phyloP scores from a whole-genome alignment of 2,113 vertebrate genomes.

The Sula dactylatra region DNA sequence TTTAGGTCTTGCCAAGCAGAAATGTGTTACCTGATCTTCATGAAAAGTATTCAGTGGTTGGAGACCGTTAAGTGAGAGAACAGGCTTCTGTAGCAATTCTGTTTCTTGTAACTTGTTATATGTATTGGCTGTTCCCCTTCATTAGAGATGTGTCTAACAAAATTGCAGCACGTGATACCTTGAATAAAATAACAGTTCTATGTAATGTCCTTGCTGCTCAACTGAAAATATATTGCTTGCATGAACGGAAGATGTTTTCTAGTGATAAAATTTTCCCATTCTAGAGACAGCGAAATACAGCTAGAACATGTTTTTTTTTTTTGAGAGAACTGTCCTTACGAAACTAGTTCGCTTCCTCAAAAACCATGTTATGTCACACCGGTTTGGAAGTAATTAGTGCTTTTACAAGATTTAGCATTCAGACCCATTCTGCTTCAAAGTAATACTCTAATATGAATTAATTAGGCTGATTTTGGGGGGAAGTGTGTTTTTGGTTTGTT shows the following conservation, averaged over 20 bases:
- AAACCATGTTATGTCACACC: neutral
- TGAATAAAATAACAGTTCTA: neutral
- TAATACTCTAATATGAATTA: neutral
- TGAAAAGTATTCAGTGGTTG: neutral
- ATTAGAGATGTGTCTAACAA: neutral
- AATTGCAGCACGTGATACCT: neutral
- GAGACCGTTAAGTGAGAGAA: neutral
- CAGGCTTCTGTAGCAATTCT: neutral
- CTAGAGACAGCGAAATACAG: neutral
- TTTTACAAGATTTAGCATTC: neutral
- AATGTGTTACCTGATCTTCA: neutral
- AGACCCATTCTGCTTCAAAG: neutral
- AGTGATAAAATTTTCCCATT: neutral
- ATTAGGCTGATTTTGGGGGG: neutral
- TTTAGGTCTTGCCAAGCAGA: neutral
- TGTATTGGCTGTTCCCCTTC: neutral
- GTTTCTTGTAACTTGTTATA: neutral
- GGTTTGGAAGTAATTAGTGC: neutral
- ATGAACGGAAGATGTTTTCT: neutral
- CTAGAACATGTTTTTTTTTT: neutral
- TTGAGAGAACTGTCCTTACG: neutral
- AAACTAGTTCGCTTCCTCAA: neutral
- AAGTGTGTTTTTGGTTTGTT: neutral
- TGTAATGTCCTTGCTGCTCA: neutral
- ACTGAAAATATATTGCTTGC: neutral